Evolutionary conservation across 64 coral and sea anemone species (phyloP), one percentile per base, ranked within the genome.

Genomic region (Pocillopora verrucosa): DNA sequence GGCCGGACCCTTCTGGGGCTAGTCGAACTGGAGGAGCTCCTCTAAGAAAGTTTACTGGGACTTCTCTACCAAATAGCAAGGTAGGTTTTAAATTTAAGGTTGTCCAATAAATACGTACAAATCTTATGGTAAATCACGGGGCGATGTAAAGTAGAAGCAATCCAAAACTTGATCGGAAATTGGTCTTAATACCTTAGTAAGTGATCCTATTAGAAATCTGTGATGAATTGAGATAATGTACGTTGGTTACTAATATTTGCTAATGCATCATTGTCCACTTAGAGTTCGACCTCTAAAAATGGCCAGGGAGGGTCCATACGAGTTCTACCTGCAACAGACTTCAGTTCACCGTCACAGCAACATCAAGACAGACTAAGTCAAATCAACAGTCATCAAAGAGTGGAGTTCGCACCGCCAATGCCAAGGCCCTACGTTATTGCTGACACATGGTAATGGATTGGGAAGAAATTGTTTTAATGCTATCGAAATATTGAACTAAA

Each of bases 301-400:
- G 88, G 87, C 5, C 95, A 97, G 2, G 95, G 95, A 9, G 95
- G 95, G 24, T 91, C 95, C 16, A 97, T 97, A 24, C 95, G 95
- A 34, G 88, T 97, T 20, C 58, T 97, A 14, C 88, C 95, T 15
- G 88, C 87, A 57, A 87, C 92, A 12, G 92, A 97, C 35, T 97
- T 97, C 79, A 91, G 92, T 68, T 94, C 95, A n/a, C 95, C 92
- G 19, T 90, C 69, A 20, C 82, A 91, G n/a, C 82, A 93, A 60
- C 87, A 97, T 67, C 89, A 97, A 85, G 95, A 97, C 72, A 79
- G 88, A 61, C 25, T 97, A 25, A 76, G 63, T 92, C 77, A 93
- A 36, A 35, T 97, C 1, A 90, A 68, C 61, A 82, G 86, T 76
- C 88, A 97, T 34, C 95, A 97, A 62, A 78, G 75, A 36, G 88